Conservation (phyloP, 2,888 invertebrate species). For the Fragum whitleyi region DNA sequence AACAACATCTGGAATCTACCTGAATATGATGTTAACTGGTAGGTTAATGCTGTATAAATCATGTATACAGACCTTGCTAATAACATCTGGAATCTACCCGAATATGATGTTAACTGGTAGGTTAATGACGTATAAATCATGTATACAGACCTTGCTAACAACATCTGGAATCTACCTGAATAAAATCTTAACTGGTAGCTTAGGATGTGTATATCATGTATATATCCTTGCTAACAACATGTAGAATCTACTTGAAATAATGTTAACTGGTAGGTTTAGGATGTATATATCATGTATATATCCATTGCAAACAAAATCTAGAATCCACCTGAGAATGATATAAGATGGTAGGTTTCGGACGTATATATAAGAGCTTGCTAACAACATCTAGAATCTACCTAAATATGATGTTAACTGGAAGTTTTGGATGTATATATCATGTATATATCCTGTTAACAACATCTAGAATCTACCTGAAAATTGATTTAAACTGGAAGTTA, state of each 20-base stretch:
- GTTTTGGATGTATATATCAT: background rate
- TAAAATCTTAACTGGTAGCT: slow-evolving; percentile 19
- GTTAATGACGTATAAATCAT: background rate
- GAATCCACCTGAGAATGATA: slow-evolving; percentile 18
- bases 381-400: slow-evolving; percentile 7
- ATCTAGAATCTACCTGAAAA: no score
- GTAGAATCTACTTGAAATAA: slow-evolving; percentile 15
- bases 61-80: slow-evolving; percentile 14
- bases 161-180: slow-evolving; percentile 14
- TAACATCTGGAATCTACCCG: slow-evolving; percentile 9
- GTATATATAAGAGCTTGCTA: background rate
- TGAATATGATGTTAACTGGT: slow-evolving; percentile 26
- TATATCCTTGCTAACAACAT: slow-evolving; percentile 1
- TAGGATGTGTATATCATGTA: background rate
- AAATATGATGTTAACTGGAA: slow-evolving; percentile 23
- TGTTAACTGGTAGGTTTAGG: slow-evolving; percentile 10
- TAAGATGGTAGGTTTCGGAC: background rate
- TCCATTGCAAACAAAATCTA: background rate
- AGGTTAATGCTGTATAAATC: background rate
- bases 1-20: slow-evolving; percentile 13
- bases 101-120: slow-evolving; percentile 25
- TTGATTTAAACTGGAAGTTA: slow-evolving; percentile 13
- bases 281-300: background rate
- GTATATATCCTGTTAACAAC: no score
- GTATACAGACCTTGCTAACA: slow-evolving; percentile 10